Evolutionary conservation across 2,888 invertebrate species (phyloP).

Genomic region (Deroplatys truncata): DNA sequence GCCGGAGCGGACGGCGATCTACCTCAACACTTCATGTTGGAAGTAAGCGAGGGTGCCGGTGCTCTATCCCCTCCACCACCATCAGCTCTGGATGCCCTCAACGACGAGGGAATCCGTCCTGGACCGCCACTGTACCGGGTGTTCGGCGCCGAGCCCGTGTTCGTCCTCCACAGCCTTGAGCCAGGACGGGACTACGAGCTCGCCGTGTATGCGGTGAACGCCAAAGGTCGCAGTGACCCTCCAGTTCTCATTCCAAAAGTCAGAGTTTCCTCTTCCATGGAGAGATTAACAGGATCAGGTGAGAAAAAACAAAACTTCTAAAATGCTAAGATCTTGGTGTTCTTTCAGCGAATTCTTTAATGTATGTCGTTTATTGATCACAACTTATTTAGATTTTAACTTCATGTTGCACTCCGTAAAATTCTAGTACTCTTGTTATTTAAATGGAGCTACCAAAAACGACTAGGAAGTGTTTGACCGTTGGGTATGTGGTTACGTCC

Average conservation of each 20-base stretch:
- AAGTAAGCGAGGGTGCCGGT: slow-evolving; percentile 50
- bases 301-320: background rate
- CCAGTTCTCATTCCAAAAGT: slow-evolving; percentile 69
- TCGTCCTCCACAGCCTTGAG: slow-evolving; percentile 64
- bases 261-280: slow-evolving; percentile 41
- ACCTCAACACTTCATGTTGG: slow-evolving; percentile 75
- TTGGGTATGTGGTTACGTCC: too few relatives aligned
- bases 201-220: slow-evolving; percentile 80
- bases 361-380: too few relatives aligned
- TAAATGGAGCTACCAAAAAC: too few relatives aligned
- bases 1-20: slow-evolving; percentile 79
- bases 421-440: too few relatives aligned
- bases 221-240: slow-evolving; percentile 82
- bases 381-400: too few relatives aligned
- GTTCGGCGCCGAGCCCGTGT: slow-evolving; percentile 47
- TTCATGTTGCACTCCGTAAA: too few relatives aligned
- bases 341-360: too few relatives aligned
- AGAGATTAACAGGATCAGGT: slow-evolving; percentile 33
- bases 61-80: slow-evolving; percentile 36
- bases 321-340: too few relatives aligned
- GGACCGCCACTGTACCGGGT: slow-evolving; percentile 17
- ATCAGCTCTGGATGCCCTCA: slow-evolving; percentile 31
- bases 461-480: too few relatives aligned
- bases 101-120: slow-evolving; percentile 9
- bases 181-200: slow-evolving; percentile 72